Evolutionary conservation across 2,797 vertebrate species (phyloP).

Genomic region (Chromis chromis): DNA sequence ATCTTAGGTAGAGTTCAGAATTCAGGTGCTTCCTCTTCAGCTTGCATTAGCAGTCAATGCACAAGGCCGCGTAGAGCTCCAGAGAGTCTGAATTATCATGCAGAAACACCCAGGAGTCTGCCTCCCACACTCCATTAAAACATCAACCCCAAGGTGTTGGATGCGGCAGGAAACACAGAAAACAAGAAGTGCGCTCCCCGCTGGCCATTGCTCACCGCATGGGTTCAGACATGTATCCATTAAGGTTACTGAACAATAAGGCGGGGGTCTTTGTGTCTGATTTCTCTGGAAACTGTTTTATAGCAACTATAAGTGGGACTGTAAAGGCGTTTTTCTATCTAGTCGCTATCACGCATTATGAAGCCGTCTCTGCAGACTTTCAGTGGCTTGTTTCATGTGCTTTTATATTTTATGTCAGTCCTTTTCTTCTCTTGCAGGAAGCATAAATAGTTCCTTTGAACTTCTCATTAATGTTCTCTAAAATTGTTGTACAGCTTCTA

Average conservation of each 20-base stretch:
- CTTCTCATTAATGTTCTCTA: conserved; percentile 33
- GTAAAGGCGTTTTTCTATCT: conserved; percentile 31
- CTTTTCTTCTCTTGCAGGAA: conserved; percentile 34
- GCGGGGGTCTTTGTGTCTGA: conserved; percentile 21
- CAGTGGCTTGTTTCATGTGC: conserved; percentile 6
- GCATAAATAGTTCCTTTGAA: conserved; percentile 49
- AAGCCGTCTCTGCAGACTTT: conserved; percentile 11
- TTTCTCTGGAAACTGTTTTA: conserved; percentile 49
- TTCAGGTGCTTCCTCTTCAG: conserved; percentile 38
- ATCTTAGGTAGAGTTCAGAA: conserved; percentile 35
- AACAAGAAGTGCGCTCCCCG: conserved; percentile 36
- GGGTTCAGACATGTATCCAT: conserved; percentile 42
- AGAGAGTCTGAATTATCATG: conserved; percentile 67
- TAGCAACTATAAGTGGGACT: conserved; percentile 31
- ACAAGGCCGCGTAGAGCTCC: conserved; percentile 46
- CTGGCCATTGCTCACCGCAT: conserved; percentile 41
- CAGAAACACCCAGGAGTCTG: conserved; percentile 60
- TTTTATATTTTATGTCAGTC: conserved; percentile 35
- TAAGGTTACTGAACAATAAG: conserved; percentile 40
- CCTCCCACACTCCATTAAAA: conserved; percentile 72
- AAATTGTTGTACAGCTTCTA: conserved; percentile 31
- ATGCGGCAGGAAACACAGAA: conserved; percentile 40
- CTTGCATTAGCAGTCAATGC: conserved; percentile 65
- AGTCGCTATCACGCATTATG: conserved; percentile 5
- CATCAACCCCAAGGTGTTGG: conserved; percentile 57